Percentiles rank a stretch among this genome's conserved stretches.
Conservation (phyloP, 2,888 invertebrate species). For the Cetonia aurata region DNA sequence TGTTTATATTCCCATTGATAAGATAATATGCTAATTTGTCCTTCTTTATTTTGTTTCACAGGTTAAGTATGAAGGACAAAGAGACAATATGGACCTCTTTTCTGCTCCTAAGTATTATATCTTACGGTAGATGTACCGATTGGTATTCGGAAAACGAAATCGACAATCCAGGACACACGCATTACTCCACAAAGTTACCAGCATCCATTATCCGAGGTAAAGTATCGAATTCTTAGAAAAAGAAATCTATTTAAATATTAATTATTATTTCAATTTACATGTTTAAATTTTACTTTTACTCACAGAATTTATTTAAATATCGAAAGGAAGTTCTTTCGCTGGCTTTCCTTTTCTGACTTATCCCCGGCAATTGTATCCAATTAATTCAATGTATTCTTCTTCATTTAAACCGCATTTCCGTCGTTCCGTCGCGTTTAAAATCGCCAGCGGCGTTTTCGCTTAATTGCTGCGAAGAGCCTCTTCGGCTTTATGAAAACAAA, state of each 20-base stretch:
- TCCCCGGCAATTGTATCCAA: background rate
- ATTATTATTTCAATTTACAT: too few species aligned
- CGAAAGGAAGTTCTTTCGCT: too few species aligned
- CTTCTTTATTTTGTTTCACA: slow-evolving; percentile 42
- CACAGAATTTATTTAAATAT: too few species aligned
- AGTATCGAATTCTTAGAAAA: too few species aligned
- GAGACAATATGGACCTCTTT: slow-evolving; percentile 49
- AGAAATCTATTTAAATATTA: too few species aligned
- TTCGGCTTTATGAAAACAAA: slow-evolving; percentile 32
- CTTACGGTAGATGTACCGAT: slow-evolving; percentile 52
- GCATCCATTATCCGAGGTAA: slow-evolving; percentile 61
- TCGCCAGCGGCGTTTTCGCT: slow-evolving; percentile 26
- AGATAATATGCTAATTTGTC: background rate
- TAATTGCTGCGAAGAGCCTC: slow-evolving; percentile 16
- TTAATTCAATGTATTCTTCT: slow-evolving; percentile 4
- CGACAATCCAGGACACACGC: slow-evolving; percentile 54
- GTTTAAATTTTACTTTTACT: too few species aligned
- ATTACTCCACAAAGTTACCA: slow-evolving; percentile 61
- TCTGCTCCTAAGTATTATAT: slow-evolving; percentile 50
- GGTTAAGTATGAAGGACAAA: slow-evolving; percentile 48
- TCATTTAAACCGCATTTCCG: slow-evolving; percentile 16
- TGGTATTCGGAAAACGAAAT: slow-evolving; percentile 59
- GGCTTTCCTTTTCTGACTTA: background rate
- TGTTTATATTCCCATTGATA: too few species aligned
- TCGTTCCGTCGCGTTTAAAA: slow-evolving; percentile 13